Evolutionary conservation across 2,888 invertebrate species (phyloP).

Genomic region (Eremobia ochroleuca): DNA sequence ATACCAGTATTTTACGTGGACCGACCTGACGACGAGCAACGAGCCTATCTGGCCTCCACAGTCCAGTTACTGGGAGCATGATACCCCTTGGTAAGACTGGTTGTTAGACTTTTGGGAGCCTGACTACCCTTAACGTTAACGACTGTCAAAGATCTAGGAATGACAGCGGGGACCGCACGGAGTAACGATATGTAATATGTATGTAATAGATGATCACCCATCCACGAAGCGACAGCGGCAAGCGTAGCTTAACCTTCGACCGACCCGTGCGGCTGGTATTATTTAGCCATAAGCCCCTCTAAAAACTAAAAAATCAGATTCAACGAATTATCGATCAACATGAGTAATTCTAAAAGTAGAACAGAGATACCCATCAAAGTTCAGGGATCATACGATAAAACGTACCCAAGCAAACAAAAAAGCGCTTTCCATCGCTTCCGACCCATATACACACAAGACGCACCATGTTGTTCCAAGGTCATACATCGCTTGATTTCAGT

Average conservation of each 20-base stretch:
- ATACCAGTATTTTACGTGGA: neutral
- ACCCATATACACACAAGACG: slow-evolving; percentile 61
- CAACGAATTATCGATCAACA: slow-evolving; percentile 19
- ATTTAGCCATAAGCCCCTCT: too few species aligned
- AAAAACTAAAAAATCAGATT: neutral
- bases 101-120: neutral
- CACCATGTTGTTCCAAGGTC: slow-evolving; percentile 69
- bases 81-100: neutral
- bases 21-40: too few species aligned
- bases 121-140: too few species aligned
- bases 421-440: slow-evolving; percentile 69
- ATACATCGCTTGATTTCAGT: slow-evolving; percentile 68
- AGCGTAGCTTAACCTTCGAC: neutral
- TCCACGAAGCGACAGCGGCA: neutral
- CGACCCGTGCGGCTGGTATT: neutral
- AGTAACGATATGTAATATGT: too few species aligned
- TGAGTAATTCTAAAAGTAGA: slow-evolving; percentile 55
- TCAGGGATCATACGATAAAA: slow-evolving; percentile 76
- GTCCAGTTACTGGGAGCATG: neutral
- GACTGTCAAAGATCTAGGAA: neutral
- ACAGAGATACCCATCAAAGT: slow-evolving; percentile 66
- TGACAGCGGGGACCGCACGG: neutral
- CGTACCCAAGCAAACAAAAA: slow-evolving; percentile 63
- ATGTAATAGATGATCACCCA: neutral
- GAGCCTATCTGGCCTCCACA: neutral